phyloP scores from a whole-genome alignment of 2,113 vertebrate species.

The Pseudonaja textilis region DNA sequence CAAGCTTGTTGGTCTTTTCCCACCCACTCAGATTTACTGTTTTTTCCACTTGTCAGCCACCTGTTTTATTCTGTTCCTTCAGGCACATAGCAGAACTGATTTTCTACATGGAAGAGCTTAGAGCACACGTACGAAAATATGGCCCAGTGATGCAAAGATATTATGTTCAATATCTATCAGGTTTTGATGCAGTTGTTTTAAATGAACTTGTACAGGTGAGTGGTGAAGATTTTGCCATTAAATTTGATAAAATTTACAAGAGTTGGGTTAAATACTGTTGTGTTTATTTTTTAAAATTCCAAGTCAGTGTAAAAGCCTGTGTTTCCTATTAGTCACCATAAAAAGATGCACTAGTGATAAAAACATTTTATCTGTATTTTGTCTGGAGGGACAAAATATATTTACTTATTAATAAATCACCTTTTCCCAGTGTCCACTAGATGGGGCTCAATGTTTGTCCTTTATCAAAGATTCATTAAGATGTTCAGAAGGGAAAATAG shows the following conservation, averaged over 20 bases:
- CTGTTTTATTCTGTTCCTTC: conserved; percentile 11
- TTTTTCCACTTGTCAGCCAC: neutral
- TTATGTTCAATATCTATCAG: conserved; percentile 96
- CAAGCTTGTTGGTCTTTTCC: neutral
- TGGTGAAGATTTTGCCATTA: neutral
- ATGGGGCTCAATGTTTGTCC: conserved; percentile 38
- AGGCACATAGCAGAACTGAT: conserved; percentile 97
- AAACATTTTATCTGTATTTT: neutral
- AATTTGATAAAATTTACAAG: neutral
- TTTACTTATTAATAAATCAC: neutral
- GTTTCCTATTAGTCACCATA: neutral
- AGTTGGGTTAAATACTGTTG: neutral
- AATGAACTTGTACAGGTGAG: conserved; percentile 97
- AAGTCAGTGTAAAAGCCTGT: neutral
- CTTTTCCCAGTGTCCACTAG: conserved; percentile 34
- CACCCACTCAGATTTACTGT: neutral
- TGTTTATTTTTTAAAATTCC: neutral
- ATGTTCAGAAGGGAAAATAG: neutral
- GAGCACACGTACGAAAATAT: conserved; percentile 94
- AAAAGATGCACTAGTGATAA: neutral
- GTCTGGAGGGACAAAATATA: neutral
- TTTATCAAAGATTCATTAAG: neutral
- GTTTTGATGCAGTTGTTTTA: conserved; percentile 96
- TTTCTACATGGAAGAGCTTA: conserved; percentile 99
- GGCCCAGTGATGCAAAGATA: conserved; percentile 98